phyloP scores from a whole-genome alignment of 2,888 invertebrate species.

The Pristionchus arcanus region DNA sequence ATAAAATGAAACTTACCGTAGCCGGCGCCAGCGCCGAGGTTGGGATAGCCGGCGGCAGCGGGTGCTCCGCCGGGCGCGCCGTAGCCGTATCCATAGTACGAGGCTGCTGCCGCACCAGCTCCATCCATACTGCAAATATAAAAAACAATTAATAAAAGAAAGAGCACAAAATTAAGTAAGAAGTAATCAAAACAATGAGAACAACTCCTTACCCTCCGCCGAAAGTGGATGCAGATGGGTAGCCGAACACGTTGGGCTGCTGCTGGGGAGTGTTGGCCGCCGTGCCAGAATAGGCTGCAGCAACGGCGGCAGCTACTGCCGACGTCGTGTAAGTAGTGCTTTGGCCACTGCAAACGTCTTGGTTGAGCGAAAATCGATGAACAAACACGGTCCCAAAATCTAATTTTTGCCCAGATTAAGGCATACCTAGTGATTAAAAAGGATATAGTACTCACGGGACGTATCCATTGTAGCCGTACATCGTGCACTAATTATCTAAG shows the following conservation, averaged over 20 bases:
- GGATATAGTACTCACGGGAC: conserved; percentile 33
- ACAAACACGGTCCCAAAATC: not conserved
- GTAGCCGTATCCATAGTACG: conserved; percentile 47
- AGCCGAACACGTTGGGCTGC: conserved; percentile 53
- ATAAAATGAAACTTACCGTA: conserved; percentile 18
- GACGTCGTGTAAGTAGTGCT: conserved; percentile 53
- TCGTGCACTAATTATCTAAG: conserved; percentile 27
- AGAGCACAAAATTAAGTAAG: not conserved
- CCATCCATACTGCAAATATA: not conserved
- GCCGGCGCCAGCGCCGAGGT: not conserved
- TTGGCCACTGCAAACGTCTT: conserved; percentile 33
- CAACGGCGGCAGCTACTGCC: conserved; percentile 52
- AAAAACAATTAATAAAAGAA: not conserved
- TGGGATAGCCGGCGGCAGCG: not conserved
- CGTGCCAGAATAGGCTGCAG: conserved; percentile 51
- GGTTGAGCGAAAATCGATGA: not conserved
- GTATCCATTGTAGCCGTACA: conserved; percentile 48
- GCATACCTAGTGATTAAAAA: not conserved
- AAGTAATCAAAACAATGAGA: not conserved
- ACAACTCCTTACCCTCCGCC: not conserved
- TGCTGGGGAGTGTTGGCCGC: conserved; percentile 13
- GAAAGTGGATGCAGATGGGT: conserved; percentile 41
- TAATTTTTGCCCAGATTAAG: not conserved
- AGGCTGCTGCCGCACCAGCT: not conserved
- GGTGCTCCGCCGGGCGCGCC: not conserved